Percentiles rank a stretch among this genome's conserved stretches.
Conservation (phyloP, 1,140 invertebrate species). For the Gonioctena quinquepunctata region DNA sequence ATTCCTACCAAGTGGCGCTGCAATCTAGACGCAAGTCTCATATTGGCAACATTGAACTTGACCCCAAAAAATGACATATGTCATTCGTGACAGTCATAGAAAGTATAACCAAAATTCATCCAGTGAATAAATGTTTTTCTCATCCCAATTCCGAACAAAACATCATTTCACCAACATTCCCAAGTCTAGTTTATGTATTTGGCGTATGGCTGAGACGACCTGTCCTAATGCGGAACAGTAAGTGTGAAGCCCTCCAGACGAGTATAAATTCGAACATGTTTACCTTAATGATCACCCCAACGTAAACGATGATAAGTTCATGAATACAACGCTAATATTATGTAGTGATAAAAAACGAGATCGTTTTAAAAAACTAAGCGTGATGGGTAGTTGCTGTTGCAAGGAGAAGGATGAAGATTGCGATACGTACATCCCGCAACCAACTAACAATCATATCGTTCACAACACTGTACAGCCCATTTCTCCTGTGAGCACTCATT, state of each 20-base stretch:
- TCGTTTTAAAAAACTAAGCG: slow-evolving; percentile 27
- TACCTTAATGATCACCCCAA: slow-evolving; percentile 41
- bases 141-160: background rate
- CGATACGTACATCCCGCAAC: slow-evolving; percentile 51
- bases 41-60: background rate
- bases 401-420: slow-evolving; percentile 60
- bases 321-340: slow-evolving; percentile 10
- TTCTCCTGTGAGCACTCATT: slow-evolving; percentile 46
- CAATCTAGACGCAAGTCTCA: too few relatives aligned
- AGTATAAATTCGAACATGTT: slow-evolving; percentile 36
- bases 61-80: background rate
- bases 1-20: too few relatives aligned
- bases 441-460: slow-evolving; percentile 46
- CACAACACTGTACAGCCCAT: slow-evolving; percentile 34
- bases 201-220: background rate
- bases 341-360: slow-evolving; percentile 20
- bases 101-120: background rate
- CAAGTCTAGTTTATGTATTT: background rate
- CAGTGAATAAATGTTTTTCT: background rate
- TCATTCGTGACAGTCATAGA: background rate
- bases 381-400: slow-evolving; percentile 68
- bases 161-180: background rate
- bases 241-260: slow-evolving; percentile 4
- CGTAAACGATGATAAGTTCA: slow-evolving; percentile 28
- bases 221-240: slow-evolving; percentile 27